Evolutionary conservation across 2,888 invertebrate genomes (phyloP).

Genomic region (Synergus itoensis): DNA sequence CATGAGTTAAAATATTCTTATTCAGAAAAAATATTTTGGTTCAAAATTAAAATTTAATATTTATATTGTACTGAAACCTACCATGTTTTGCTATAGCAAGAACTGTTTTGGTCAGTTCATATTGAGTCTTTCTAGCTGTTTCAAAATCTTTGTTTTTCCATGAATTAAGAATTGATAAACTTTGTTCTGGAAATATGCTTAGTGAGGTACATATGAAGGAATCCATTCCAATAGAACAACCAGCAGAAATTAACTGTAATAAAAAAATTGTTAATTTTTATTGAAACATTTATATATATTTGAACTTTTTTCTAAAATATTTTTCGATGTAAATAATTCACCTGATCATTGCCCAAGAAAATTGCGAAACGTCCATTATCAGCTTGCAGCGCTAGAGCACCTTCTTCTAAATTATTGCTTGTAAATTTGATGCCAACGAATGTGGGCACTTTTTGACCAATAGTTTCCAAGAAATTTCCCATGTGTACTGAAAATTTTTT

Average conservation of each 20-base stretch:
- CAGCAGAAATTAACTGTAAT: slow-evolving; percentile 83
- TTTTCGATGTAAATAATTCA: slow-evolving; percentile 70
- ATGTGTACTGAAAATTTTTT: slow-evolving; percentile 82
- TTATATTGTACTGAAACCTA: slow-evolving; percentile 55
- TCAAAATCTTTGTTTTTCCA: slow-evolving; percentile 78
- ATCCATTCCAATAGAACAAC: slow-evolving; percentile 84
- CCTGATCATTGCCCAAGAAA: slow-evolving; percentile 86
- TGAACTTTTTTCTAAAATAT: not conserved
- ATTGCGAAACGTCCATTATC: slow-evolving; percentile 80
- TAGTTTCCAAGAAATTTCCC: slow-evolving; percentile 84
- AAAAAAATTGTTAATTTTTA: not conserved
- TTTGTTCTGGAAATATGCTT: slow-evolving; percentile 83
- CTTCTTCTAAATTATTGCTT: slow-evolving; percentile 85
- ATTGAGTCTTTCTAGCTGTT: slow-evolving; percentile 80
- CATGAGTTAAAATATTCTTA: not conserved
- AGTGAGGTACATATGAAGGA: slow-evolving; percentile 86
- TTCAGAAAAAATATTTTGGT: not conserved
- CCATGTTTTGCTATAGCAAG: slow-evolving; percentile 76
- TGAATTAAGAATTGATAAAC: slow-evolving; percentile 80
- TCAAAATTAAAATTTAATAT: slow-evolving; percentile 14
- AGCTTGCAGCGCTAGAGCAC: slow-evolving; percentile 80
- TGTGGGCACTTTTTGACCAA: slow-evolving; percentile 83
- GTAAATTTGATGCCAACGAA: slow-evolving; percentile 92
- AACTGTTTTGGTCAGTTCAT: slow-evolving; percentile 73
- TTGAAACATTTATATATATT: slow-evolving; percentile 15